Conservation (phyloP, 2,113 vertebrate species). For the Brachyistius frenatus region DNA sequence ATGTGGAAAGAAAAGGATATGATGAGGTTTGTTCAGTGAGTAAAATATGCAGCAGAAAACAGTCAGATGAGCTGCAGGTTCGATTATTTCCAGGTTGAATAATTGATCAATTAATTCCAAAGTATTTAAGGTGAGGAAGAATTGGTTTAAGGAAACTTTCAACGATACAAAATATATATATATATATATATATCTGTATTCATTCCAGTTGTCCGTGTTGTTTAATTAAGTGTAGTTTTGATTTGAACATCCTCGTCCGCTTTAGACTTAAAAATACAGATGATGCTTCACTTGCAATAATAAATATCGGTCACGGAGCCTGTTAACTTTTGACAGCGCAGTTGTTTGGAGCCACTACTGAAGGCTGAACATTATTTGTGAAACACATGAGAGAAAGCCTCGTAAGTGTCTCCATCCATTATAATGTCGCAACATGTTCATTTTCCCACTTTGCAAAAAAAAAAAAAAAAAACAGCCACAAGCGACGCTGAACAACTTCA, state of each 20-base stretch:
- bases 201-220: not conserved
- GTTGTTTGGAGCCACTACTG: not conserved
- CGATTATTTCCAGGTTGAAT: too few relatives aligned
- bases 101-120: too few relatives aligned
- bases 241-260: slow-evolving; percentile 2
- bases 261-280: slow-evolving; percentile 18
- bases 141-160: too few relatives aligned
- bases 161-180: too few relatives aligned
- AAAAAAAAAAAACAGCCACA: slow-evolving; percentile 12
- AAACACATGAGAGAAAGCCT: not conserved
- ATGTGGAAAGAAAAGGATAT: slow-evolving; percentile 24
- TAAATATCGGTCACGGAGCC: slow-evolving; percentile 7
- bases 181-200: too few relatives aligned
- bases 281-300: slow-evolving; percentile 18
- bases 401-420: not conserved
- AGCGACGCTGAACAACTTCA: not conserved
- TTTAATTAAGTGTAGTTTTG: not conserved
- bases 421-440: not conserved
- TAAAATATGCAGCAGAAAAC: not conserved
- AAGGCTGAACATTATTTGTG: slow-evolving; percentile 3
- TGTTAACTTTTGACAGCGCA: slow-evolving; percentile 1
- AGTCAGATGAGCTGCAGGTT: slow-evolving; percentile 3
- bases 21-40: not conserved
- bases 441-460: slow-evolving; percentile 19
- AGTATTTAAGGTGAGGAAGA: too few relatives aligned